phyloP scores from a whole-genome alignment of 2,888 invertebrate species.

The Eugnorisma glareosa region DNA sequence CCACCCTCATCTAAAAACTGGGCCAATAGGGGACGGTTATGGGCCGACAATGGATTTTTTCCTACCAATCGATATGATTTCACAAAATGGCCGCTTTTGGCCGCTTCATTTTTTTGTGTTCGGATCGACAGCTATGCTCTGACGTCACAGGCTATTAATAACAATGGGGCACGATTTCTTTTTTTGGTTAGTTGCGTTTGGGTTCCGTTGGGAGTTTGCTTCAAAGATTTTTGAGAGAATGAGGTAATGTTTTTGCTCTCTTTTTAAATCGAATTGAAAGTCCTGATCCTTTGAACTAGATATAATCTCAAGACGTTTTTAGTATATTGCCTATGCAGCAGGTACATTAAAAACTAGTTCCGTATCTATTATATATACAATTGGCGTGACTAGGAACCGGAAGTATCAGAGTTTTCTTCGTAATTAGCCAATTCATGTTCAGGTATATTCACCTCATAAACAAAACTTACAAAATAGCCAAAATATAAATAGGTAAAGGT shows the following conservation, averaged over 20 bases:
- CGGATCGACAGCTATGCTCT: conserved; percentile 65
- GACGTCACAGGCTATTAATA: conserved; percentile 67
- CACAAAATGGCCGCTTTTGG: conserved; percentile 86
- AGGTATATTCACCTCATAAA: not conserved
- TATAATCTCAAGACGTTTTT: not conserved
- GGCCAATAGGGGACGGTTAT: conserved; percentile 87
- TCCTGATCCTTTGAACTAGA: not conserved
- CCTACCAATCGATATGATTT: conserved; percentile 87
- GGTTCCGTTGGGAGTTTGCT: conserved; percentile 32
- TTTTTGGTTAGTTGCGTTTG: conserved; percentile 43
- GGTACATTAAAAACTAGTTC: not conserved
- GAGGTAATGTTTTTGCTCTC: not conserved
- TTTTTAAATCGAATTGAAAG: not conserved
- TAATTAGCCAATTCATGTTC: too few relatives aligned
- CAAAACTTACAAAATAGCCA: conserved; percentile 21
- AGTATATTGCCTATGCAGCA: not conserved
- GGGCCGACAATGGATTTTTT: conserved; percentile 86
- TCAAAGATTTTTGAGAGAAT: not conserved
- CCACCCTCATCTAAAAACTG: conserved; percentile 87
- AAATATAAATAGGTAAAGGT: conserved; percentile 17
- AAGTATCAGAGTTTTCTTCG: too few relatives aligned
- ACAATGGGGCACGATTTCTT: conserved; percentile 56
- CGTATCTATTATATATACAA: not conserved
- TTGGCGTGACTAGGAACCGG: not conserved
- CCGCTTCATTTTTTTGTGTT: conserved; percentile 67